Percentiles rank a stretch among this genome's conserved stretches.
These are phyloP conservation scores for Anguilla marmorata DNA, from an alignment of 2,797 vertebrate genomes.

Conservation along the genomic window DNA sequence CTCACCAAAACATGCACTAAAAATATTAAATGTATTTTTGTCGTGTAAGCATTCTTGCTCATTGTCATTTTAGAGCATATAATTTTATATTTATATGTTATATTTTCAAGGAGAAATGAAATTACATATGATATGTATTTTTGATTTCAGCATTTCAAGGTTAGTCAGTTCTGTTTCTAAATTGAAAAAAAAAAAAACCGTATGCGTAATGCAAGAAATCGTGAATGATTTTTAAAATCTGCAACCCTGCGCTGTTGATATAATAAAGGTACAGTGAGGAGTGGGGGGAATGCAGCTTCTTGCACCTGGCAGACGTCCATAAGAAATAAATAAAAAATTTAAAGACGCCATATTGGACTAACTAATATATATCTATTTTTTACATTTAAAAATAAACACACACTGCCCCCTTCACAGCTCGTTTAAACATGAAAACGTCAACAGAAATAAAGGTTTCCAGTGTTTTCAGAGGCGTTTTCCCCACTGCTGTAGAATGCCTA, in stretches of 20 bases:
- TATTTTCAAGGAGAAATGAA: not conserved
- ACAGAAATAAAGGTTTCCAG: not conserved
- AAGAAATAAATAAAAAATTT: not conserved
- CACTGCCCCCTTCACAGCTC: not conserved
- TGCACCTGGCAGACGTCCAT: not conserved
- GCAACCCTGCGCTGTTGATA: not conserved
- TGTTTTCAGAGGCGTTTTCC: not conserved
- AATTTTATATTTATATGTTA: not conserved
- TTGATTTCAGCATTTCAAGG: not conserved
- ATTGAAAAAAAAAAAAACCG: not conserved
- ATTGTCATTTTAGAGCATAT: not conserved
- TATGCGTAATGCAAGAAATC: not conserved
- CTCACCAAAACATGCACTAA: constrained; percentile 58
- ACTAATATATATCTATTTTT: not conserved
- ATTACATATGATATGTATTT: not conserved
- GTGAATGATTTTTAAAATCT: not conserved
- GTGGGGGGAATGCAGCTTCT: not conserved
- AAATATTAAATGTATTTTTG: constrained; percentile 56
- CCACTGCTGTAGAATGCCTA: constrained; percentile 43
- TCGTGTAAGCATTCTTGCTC: not conserved
- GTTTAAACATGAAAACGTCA: constrained; percentile 24
- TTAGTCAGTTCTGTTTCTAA: not conserved
- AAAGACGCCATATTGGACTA: not conserved
- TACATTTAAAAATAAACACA: constrained; percentile 7
- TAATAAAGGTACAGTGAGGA: not conserved